Evolutionary conservation across 1,140 invertebrate genomes (phyloP).

Genomic region (Drosophila rhopaloa): DNA sequence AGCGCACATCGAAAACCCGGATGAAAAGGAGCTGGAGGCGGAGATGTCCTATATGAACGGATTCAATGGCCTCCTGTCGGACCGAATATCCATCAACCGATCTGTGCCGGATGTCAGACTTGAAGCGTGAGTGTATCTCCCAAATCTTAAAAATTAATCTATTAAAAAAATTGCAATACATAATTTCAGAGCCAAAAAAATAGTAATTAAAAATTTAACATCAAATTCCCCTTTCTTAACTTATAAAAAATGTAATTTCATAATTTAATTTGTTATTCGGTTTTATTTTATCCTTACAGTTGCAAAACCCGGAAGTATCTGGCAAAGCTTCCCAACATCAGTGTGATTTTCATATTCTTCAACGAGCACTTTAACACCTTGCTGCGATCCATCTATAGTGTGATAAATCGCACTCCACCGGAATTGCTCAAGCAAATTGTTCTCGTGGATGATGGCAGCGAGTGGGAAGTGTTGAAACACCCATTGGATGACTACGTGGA

Average conservation of each 20-base stretch:
- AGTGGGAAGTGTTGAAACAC: slow-evolving; percentile 89
- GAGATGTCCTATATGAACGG: slow-evolving; percentile 91
- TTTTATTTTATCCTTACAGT: slow-evolving; percentile 85
- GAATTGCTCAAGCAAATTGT: slow-evolving; percentile 95
- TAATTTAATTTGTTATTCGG: slow-evolving; percentile 60
- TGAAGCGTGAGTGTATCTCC: slow-evolving; percentile 85
- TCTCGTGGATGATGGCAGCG: slow-evolving; percentile 96
- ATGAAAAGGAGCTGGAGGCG: slow-evolving; percentile 85
- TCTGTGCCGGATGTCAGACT: slow-evolving; percentile 92
- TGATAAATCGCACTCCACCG: slow-evolving; percentile 92
- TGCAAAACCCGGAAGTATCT: slow-evolving; percentile 92
- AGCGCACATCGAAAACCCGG: slow-evolving; percentile 84
- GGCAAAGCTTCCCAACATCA: slow-evolving; percentile 90
- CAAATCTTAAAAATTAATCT: slow-evolving; percentile 66
- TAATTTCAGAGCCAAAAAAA: too few relatives aligned
- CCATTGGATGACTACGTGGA: slow-evolving; percentile 91
- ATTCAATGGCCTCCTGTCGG: slow-evolving; percentile 92
- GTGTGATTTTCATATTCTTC: slow-evolving; percentile 96
- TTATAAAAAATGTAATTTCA: too few relatives aligned
- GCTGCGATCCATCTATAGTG: slow-evolving; percentile 92
- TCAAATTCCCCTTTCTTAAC: too few relatives aligned
- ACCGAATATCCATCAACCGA: slow-evolving; percentile 91
- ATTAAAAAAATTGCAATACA: not conserved
- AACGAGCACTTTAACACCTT: slow-evolving; percentile 96
- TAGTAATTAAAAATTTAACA: too few relatives aligned